Evolutionary conservation across 2,797 vertebrate species (phyloP), one percentile per base, ranked within the genome.

Genomic region (Cyclopterus lumpus): DNA sequence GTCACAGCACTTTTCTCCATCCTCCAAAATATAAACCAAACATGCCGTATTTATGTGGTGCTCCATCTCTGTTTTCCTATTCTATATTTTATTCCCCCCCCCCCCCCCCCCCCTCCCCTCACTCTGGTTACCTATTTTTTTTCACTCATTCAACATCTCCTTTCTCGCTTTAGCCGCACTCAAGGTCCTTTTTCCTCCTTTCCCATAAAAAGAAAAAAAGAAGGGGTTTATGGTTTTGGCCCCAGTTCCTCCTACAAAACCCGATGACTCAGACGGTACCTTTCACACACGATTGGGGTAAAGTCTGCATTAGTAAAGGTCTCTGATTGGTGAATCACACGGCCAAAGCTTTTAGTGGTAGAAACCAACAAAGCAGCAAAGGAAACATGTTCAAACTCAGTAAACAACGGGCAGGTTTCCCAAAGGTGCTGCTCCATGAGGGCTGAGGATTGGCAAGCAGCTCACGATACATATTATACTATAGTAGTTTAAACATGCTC

Each of bases 31-130:
- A 4, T 2, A 22, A 24, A 12, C 46, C n/a, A 58, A 71, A 34
- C 24, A 44, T 18, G 2, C 22, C 40, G 34, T 67, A 28, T 57
- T 49, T 53, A 26, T 38, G n/a, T 42, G 15, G 20, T 32, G 40
- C 54, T 38, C 38, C 38, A 62, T 79, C 66, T 54, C 38, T 74
- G 10, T 70, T 73, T 76, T 72, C 48, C 24, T 71, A 10, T 59
- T 67, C 26, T 49, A 1, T 36, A 38, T 65, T 69, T 70, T 77
- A 16, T 67, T 7, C 57, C 38, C 12, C 38, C 38, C 10, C 38
- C 36, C 10, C 36, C 9, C 36, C 36, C 10, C 32, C 32, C 30
- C 30, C 30, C 30, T 30, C 30, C 30, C 38, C 38, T 38, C 34
- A 34, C 38, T 38, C 8, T 38, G 38, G 11, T 38, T 38, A 38